Evolutionary conservation across 2,113 vertebrate species (phyloP).

Genomic region (Elaphurus davidianus): DNA sequence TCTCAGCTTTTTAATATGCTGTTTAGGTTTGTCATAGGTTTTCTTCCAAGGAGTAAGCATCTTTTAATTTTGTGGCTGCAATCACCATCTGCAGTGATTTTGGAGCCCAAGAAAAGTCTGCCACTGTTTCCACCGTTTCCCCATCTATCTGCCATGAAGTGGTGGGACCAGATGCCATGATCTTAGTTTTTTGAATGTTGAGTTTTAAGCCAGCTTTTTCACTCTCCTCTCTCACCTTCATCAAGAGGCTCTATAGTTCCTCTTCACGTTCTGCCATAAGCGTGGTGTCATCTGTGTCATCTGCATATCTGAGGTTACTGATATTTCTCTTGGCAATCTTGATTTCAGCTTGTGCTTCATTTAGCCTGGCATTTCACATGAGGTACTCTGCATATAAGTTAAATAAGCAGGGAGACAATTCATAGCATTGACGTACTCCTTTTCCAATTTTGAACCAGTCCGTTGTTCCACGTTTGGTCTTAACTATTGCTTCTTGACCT

Average conservation of each 20-base stretch:
- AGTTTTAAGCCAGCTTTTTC: neutral
- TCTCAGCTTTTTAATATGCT: neutral
- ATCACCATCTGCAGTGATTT: neutral
- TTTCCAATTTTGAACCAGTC: neutral
- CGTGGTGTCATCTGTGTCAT: neutral
- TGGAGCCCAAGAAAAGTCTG: neutral
- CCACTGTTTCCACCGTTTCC: neutral
- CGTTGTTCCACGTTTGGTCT: neutral
- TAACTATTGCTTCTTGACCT: neutral
- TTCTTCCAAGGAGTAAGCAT: neutral
- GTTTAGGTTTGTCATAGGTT: neutral
- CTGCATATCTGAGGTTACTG: neutral
- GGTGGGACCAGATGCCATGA: neutral
- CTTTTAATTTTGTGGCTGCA: neutral
- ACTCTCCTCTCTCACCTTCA: neutral
- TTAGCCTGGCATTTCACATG: neutral
- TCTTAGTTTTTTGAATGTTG: neutral
- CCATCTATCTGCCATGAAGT: neutral
- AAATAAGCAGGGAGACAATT: neutral
- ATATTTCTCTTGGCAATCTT: neutral
- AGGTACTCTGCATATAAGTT: neutral
- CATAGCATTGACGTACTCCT: neutral
- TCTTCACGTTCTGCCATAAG: neutral
- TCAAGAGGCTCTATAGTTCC: neutral
- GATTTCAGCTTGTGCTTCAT: neutral